Conservation (phyloP, 23 tunicate genomes). For the Aplidium turbinatum region DNA sequence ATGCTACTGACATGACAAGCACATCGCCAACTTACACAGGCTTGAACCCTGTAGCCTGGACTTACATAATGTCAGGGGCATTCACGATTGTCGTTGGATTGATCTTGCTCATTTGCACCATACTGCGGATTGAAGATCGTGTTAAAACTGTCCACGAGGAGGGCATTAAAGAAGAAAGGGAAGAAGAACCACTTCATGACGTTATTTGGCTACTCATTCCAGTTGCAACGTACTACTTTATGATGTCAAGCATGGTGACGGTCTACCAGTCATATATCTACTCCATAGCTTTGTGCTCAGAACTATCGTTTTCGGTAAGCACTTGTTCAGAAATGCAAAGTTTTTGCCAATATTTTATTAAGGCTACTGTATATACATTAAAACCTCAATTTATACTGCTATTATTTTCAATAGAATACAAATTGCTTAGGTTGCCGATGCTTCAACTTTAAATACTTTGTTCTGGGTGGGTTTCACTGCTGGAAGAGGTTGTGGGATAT, state of each 20-base stretch:
- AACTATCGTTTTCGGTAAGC: slow-evolving; percentile 70
- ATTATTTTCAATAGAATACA: too few species aligned
- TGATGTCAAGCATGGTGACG: slow-evolving; percentile 44
- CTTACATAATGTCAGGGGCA: slow-evolving; percentile 81
- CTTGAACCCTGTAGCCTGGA: slow-evolving; percentile 88
- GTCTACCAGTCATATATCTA: slow-evolving; percentile 80
- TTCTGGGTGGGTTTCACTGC: slow-evolving; percentile 96
- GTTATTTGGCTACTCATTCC: slow-evolving; percentile 65
- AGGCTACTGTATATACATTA: too few species aligned
- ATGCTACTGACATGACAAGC: slow-evolving; percentile 1
- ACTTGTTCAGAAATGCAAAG: neutral
- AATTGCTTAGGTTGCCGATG: slow-evolving; percentile 60
- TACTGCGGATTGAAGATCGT: slow-evolving; percentile 51
- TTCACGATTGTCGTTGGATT: slow-evolving; percentile 46
- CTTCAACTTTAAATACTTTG: slow-evolving; percentile 73
- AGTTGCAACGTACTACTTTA: slow-evolving; percentile 43
- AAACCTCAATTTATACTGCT: too few species aligned
- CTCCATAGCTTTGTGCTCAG: slow-evolving; percentile 73
- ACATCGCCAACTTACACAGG: neutral
- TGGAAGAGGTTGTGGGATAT: slow-evolving; percentile 89
- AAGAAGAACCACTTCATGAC: slow-evolving; percentile 63
- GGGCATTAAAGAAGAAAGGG: slow-evolving; percentile 39
- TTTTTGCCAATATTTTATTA: too few species aligned
- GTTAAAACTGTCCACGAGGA: slow-evolving; percentile 25
- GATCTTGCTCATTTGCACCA: slow-evolving; percentile 48